A percentile compares a stretch with the other conserved stretches of the same genome.
Evolutionary conservation across 2,888 invertebrate species (phyloP).

Genomic region (Shargacucullia verbasci): DNA sequence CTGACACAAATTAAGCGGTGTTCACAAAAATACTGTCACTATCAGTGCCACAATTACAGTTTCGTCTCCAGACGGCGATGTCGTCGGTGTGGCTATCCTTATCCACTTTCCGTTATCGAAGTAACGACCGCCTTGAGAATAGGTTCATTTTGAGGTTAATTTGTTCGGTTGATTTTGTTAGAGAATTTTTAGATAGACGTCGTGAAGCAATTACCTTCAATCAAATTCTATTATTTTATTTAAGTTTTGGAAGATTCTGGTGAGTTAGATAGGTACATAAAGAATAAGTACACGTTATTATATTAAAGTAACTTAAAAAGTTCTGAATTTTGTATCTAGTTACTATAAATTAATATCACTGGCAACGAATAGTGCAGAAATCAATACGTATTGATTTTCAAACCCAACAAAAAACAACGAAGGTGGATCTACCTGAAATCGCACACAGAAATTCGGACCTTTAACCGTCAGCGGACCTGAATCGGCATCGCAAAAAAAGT

Average conservation of each 20-base stretch:
- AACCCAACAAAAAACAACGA: too few relatives aligned
- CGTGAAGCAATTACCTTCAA: too few relatives aligned
- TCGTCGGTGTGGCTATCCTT: conserved; percentile 60
- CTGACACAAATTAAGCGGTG: conserved; percentile 44
- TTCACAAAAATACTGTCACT: conserved; percentile 35
- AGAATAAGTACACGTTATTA: too few relatives aligned
- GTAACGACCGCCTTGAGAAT: conserved; percentile 66
- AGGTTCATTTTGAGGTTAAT: conserved; percentile 43
- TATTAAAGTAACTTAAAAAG: too few relatives aligned
- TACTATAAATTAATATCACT: too few relatives aligned
- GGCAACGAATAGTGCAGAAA: too few relatives aligned
- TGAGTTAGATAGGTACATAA: too few relatives aligned
- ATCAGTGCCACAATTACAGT: conserved; percentile 50
- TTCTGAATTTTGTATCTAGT: too few relatives aligned
- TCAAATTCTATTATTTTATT: too few relatives aligned
- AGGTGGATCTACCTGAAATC: too few relatives aligned
- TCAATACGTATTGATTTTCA: too few relatives aligned
- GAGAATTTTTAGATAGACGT: not conserved
- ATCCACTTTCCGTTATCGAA: conserved; percentile 58
- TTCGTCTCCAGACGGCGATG: conserved; percentile 58
- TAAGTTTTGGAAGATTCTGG: too few relatives aligned
- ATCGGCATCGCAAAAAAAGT: conserved; percentile 9
- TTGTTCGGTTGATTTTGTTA: conserved; percentile 1
- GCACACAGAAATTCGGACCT: not conserved
- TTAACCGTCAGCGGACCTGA: conserved; percentile 21